phyloP scores from a whole-genome alignment of 2,888 invertebrate genomes.

The Thera obeliscata region DNA sequence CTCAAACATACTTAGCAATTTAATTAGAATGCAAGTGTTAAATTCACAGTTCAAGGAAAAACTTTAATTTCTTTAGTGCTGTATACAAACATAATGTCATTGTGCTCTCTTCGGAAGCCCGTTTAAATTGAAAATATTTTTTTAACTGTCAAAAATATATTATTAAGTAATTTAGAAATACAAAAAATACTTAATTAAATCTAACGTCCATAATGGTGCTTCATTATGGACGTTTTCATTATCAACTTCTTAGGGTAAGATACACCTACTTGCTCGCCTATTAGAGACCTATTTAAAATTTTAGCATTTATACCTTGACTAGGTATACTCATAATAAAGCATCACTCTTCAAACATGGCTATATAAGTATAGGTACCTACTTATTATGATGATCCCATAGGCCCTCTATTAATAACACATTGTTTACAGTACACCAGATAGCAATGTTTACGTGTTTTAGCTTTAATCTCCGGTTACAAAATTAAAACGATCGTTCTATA shows the following conservation, averaged over 20 bases:
- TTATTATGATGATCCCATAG: constrained; percentile 56
- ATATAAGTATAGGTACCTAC: neutral
- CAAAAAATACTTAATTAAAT: no score
- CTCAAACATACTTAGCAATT: constrained; percentile 1
- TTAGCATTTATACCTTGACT: constrained; percentile 23
- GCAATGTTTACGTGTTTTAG: constrained; percentile 72
- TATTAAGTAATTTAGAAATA: no score
- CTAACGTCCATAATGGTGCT: no score
- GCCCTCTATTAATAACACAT: constrained; percentile 71
- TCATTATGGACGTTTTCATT: no score
- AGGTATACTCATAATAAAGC: constrained; percentile 32
- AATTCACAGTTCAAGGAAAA: constrained; percentile 16
- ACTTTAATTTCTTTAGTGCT: neutral
- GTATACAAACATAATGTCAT: no score
- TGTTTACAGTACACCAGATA: constrained; percentile 71
- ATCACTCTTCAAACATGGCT: constrained; percentile 50
- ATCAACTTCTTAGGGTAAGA: no score
- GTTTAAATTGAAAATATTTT: neutral
- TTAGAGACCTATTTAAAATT: no score
- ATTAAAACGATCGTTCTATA: constrained; percentile 10
- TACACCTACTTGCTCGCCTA: no score
- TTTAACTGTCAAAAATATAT: no score
- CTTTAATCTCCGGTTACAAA: constrained; percentile 51
- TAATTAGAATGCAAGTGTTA: constrained; percentile 24
- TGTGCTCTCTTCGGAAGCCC: neutral